A percentile compares a stretch with the other conserved stretches of the same genome.
Evolutionary conservation across 2,797 vertebrate genomes (phyloP).

Genomic region (Allobates femoralis): DNA sequence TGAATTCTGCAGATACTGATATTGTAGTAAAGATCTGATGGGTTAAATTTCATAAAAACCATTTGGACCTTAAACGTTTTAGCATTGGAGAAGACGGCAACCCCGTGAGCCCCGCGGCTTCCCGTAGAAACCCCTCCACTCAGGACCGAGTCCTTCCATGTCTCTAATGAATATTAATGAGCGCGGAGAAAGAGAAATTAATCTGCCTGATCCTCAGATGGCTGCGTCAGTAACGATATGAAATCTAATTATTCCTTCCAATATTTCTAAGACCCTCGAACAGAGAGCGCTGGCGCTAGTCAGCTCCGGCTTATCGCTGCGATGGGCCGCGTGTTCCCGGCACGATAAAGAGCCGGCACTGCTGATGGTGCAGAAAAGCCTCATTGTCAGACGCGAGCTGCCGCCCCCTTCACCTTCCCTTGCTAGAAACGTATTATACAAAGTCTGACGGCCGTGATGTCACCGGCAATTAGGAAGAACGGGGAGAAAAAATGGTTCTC

Average conservation of each 20-base stretch:
- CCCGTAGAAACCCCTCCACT: constrained; percentile 3
- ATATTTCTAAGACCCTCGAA: constrained; percentile 88
- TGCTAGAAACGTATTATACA: neutral
- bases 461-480: constrained; percentile 29
- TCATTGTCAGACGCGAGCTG: constrained; percentile 62
- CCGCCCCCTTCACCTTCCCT: neutral
- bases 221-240: constrained; percentile 91
- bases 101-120: neutral
- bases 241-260: constrained; percentile 99
- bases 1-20: neutral
- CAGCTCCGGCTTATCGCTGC: constrained; percentile 82
- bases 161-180: constrained; percentile 97
- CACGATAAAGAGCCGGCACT: constrained; percentile 79
- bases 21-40: neutral
- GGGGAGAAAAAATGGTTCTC: neutral
- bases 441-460: neutral
- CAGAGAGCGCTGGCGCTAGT: constrained; percentile 76
- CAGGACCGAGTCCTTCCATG: constrained; percentile 64
- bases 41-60: neutral
- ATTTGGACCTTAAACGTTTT: neutral
- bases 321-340: constrained; percentile 77
- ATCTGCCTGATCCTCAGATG: constrained; percentile 94
- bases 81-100: neutral
- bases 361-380: constrained; percentile 82
- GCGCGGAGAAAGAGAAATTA: constrained; percentile 82